Percentiles rank a stretch among this genome's conserved stretches.
These are phyloP conservation scores for Thalpophila matura DNA, from an alignment of 2,888 invertebrate species.

Conservation along the genomic window DNA sequence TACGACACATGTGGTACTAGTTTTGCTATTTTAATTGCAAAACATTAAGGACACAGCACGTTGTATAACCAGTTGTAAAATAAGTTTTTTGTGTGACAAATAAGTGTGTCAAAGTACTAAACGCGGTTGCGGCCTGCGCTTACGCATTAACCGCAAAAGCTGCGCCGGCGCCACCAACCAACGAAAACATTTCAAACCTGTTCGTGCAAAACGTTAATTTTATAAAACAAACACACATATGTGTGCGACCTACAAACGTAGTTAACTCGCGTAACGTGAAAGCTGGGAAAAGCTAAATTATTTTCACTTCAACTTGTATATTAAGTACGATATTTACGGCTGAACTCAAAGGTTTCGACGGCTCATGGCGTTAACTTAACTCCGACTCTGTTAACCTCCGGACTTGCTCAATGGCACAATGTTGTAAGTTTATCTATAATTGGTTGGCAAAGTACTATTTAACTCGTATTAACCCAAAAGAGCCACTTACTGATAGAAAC, in stretches of 20 bases:
- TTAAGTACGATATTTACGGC: conserved; percentile 56
- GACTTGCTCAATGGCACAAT: conserved; percentile 27
- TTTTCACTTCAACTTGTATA: conserved; percentile 68
- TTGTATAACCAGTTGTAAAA: conserved; percentile 56
- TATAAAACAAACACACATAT: conserved; percentile 79
- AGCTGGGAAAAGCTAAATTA: conserved; percentile 81
- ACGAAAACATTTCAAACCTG: conserved; percentile 81
- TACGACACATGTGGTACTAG: conserved; percentile 40
- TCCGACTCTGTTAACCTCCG: conserved; percentile 21
- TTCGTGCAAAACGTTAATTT: conserved; percentile 81
- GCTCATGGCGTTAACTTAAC: conserved; percentile 35
- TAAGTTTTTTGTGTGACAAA: conserved; percentile 63
- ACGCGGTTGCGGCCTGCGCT: conserved; percentile 76
- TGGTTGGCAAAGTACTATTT: conserved; percentile 4
- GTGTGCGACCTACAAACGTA: conserved; percentile 77
- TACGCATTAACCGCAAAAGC: conserved; percentile 85
- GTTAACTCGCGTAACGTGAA: conserved; percentile 73
- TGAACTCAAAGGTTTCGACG: conserved; percentile 42
- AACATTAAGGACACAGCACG: conserved; percentile 44
- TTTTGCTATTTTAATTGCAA: conserved; percentile 57
- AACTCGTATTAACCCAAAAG: background rate
- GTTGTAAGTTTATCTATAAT: conserved; percentile 14
- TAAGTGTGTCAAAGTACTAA: conserved; percentile 87
- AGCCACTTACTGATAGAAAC: background rate
- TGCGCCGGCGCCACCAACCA: conserved; percentile 72